phyloP scores from a whole-genome alignment of 2,888 invertebrate species.

The Julus scanicus region DNA sequence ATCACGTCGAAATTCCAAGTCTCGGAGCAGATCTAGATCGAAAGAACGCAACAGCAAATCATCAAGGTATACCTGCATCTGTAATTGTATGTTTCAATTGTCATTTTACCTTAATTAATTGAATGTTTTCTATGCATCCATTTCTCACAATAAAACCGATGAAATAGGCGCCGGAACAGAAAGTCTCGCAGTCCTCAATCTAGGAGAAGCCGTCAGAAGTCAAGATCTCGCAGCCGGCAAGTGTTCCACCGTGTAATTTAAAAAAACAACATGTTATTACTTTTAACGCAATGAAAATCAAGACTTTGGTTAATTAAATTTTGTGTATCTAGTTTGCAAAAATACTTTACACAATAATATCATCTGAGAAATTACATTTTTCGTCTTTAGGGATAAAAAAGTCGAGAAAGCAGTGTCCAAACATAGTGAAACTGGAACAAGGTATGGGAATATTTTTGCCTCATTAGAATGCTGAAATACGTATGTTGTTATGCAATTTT shows the following conservation, averaged over 20 bases:
- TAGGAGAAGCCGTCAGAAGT: not conserved
- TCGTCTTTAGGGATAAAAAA: not conserved
- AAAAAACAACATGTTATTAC: too few relatives aligned
- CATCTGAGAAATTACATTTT: too few relatives aligned
- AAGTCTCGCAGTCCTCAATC: not conserved
- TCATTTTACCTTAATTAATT: not conserved
- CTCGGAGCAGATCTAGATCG: slow-evolving; percentile 24
- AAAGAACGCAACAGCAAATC: not conserved
- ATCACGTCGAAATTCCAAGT: slow-evolving; percentile 12
- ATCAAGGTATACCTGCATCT: not conserved
- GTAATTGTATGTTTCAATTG: not conserved
- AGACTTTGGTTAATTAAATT: too few relatives aligned
- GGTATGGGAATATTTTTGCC: not conserved
- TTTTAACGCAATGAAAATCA: too few relatives aligned
- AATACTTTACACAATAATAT: too few relatives aligned
- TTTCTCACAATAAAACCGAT: too few relatives aligned
- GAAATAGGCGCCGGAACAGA: not conserved
- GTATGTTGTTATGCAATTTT: too few relatives aligned
- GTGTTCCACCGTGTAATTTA: not conserved
- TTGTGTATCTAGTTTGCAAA: too few relatives aligned
- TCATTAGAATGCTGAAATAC: too few relatives aligned
- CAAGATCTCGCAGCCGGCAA: slow-evolving; percentile 1
- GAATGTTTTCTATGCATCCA: too few relatives aligned
- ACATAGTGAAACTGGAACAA: not conserved
- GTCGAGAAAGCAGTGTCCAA: not conserved